These are phyloP conservation scores for Characodon lateralis DNA, from an alignment of 2,797 vertebrate species.

Conservation along the genomic window DNA sequence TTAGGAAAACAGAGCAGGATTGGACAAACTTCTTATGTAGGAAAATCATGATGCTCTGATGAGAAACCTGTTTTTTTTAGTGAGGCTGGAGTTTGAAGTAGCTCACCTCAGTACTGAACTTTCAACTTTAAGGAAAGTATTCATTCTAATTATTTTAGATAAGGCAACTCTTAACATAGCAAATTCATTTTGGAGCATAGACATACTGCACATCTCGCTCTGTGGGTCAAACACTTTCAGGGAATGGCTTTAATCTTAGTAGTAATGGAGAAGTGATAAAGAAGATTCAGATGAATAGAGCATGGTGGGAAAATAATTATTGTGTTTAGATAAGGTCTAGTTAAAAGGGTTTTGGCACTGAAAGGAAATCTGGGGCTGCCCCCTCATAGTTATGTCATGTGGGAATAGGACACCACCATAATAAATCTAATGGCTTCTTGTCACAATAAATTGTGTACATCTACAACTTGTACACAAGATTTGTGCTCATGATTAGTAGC, in stretches of 20 bases:
- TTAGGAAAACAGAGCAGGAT: slow-evolving; percentile 2
- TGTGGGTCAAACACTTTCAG: slow-evolving; percentile 26
- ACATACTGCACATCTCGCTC: slow-evolving; percentile 4
- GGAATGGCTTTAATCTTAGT: slow-evolving; percentile 46
- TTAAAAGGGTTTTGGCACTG: not conserved
- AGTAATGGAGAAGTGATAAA: slow-evolving; percentile 24
- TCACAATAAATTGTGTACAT: slow-evolving; percentile 60
- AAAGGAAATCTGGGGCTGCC: slow-evolving; percentile 36
- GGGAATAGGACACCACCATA: slow-evolving; percentile 10
- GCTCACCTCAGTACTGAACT: slow-evolving; percentile 14
- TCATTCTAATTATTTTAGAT: slow-evolving; percentile 25
- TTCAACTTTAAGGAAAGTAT: slow-evolving; percentile 9
- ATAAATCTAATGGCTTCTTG: slow-evolving; percentile 61
- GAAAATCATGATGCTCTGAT: slow-evolving; percentile 4
- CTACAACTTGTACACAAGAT: slow-evolving; percentile 33
- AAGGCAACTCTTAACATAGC: slow-evolving; percentile 25
- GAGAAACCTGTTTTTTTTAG: slow-evolving; percentile 25
- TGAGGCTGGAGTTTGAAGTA: slow-evolving; percentile 4
- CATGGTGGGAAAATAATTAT: slow-evolving; percentile 15
- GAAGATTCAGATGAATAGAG: slow-evolving; percentile 33
- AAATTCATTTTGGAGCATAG: slow-evolving; percentile 54
- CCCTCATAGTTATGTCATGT: slow-evolving; percentile 8
- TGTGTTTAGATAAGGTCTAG: slow-evolving; percentile 23
- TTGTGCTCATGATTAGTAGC: slow-evolving; percentile 52
- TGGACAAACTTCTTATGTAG: not conserved